These are phyloP conservation scores for Leiothrix lutea DNA, from an alignment of 2,113 vertebrate genomes.

Conservation along the genomic window DNA sequence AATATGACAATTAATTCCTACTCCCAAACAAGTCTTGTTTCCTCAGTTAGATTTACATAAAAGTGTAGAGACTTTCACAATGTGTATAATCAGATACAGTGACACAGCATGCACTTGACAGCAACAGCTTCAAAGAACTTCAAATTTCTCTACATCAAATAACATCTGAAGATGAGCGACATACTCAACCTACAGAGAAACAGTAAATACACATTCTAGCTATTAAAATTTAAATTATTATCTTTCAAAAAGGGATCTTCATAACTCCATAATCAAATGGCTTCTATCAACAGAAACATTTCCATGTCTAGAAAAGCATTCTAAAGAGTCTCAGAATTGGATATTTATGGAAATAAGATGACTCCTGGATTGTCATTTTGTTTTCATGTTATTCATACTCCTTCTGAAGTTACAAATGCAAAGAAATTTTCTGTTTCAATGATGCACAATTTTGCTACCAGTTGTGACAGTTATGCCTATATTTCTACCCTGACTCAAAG, in stretches of 20 bases:
- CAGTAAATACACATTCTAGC: slow-evolving; percentile 30
- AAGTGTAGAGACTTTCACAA: background rate
- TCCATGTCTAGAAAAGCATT: slow-evolving; percentile 3
- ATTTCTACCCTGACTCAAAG: background rate
- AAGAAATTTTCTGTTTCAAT: background rate
- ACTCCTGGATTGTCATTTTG: slow-evolving; percentile 34
- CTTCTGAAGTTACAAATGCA: slow-evolving; percentile 30
- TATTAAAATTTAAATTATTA: slow-evolving; percentile 56
- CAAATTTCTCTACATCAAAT: slow-evolving; percentile 49
- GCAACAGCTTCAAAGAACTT: slow-evolving; percentile 58
- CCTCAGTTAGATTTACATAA: background rate
- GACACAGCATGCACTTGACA: slow-evolving; percentile 34
- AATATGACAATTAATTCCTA: background rate
- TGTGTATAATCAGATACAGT: background rate
- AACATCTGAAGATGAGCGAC: slow-evolving; percentile 25
- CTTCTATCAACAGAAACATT: slow-evolving; percentile 34
- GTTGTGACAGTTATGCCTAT: background rate
- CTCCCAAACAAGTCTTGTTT: background rate
- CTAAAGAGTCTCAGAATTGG: slow-evolving; percentile 7
- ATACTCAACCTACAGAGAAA: slow-evolving; percentile 32
- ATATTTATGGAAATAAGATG: slow-evolving; percentile 49
- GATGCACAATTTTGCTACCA: background rate
- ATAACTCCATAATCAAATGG: slow-evolving; percentile 35
- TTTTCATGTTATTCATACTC: slow-evolving; percentile 8
- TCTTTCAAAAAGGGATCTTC: slow-evolving; percentile 34